These are phyloP conservation scores for Cephus sareptanus DNA, from an alignment of 2,888 invertebrate species.

Conservation along the genomic window DNA sequence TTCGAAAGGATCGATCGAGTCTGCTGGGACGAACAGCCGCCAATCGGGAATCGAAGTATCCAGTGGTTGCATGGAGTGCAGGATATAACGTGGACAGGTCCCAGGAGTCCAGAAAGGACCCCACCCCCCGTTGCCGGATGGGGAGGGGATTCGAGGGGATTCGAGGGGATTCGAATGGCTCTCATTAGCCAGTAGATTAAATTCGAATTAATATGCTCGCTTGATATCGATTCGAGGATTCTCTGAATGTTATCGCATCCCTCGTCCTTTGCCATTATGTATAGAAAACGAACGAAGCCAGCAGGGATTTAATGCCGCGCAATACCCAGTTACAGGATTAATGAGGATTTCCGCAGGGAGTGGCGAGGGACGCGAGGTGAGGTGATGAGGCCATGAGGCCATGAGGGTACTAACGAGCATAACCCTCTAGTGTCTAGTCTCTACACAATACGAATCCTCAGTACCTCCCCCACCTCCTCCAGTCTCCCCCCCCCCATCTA, in stretches of 20 bases:
- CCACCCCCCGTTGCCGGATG: background rate
- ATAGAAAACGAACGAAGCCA: background rate
- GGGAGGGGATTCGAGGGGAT: too few relatives aligned
- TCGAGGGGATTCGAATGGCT: background rate
- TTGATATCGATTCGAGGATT: background rate
- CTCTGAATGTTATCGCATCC: background rate
- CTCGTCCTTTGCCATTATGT: background rate
- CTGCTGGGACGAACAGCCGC: background rate
- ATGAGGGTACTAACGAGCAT: background rate
- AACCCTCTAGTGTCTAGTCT: background rate
- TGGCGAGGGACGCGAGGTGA: background rate
- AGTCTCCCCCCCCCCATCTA: too few relatives aligned
- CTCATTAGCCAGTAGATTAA: background rate
- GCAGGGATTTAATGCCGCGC: background rate
- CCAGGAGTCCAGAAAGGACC: background rate
- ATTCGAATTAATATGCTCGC: background rate
- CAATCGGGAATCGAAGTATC: background rate
- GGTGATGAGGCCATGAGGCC: background rate
- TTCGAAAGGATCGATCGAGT: background rate
- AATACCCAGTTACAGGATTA: constrained; percentile 39
- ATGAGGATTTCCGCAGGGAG: constrained; percentile 49
- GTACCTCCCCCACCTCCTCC: background rate
- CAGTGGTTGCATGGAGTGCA: background rate
- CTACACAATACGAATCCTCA: background rate
- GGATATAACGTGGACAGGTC: background rate